Evolutionary conservation across 2,888 invertebrate genomes (phyloP).

Genomic region (Fragum fragum): DNA sequence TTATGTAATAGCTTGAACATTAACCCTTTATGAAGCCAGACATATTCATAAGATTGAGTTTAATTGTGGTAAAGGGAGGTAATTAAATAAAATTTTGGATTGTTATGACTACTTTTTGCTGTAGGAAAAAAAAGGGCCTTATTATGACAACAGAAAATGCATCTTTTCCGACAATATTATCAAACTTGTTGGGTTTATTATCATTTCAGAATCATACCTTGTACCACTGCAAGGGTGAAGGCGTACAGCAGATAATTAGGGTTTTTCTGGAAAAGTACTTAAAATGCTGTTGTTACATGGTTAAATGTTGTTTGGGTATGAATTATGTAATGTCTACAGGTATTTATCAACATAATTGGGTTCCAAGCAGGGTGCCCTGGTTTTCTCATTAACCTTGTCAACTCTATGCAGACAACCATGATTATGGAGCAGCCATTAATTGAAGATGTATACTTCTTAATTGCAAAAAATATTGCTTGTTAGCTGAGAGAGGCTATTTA

Average conservation of each 20-base stretch:
- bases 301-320: constrained; percentile 29
- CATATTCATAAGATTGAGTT: not conserved
- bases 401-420: not conserved
- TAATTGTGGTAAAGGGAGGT: not conserved
- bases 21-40: not conserved
- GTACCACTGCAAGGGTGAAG: not conserved
- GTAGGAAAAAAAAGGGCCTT: no score
- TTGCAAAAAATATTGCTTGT: no score
- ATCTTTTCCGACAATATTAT: no score
- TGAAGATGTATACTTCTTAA: no score
- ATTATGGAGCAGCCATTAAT: not conserved
- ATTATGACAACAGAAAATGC: no score
- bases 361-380: constrained; percentile 10
- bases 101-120: no score
- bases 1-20: constrained; percentile 3
- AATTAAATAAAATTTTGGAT: not conserved
- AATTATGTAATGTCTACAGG: constrained; percentile 31
- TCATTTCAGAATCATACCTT: no score
- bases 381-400: constrained; percentile 3
- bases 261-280: constrained; percentile 17
- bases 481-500: no score
- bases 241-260: not conserved
- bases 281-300: constrained; percentile 16
- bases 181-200: no score
- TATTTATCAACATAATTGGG: constrained; percentile 26